Evolutionary conservation across 2,888 invertebrate genomes (phyloP).

Genomic region (Lasioglossum lativentre): DNA sequence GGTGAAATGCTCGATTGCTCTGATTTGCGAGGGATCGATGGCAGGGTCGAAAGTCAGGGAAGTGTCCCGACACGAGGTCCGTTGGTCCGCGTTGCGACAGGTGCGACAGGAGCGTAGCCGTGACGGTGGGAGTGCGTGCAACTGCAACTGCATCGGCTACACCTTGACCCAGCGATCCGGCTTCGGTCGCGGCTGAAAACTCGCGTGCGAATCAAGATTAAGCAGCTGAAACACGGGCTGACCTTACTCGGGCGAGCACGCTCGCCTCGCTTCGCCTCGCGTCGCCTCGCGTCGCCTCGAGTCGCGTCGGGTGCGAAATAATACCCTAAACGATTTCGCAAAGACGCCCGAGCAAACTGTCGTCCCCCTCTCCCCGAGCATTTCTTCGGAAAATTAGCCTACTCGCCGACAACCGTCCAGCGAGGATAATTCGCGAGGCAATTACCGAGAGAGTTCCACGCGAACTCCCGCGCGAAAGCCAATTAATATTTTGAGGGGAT

Average conservation of each 20-base stretch:
- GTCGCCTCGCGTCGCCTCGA: neutral
- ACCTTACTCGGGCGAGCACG: conserved; percentile 76
- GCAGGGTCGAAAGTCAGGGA: neutral
- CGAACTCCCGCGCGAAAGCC: neutral
- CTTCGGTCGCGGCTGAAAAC: conserved; percentile 74
- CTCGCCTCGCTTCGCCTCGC: conserved; percentile 20
- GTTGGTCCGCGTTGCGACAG: conserved; percentile 12
- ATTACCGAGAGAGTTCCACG: neutral
- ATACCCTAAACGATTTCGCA: neutral
- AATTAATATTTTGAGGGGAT: neutral
- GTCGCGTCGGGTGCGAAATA: conserved; percentile 52
- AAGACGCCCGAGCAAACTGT: neutral
- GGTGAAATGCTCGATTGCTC: neutral
- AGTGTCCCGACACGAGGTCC: conserved; percentile 9
- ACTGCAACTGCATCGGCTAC: conserved; percentile 62
- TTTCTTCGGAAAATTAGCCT: neutral
- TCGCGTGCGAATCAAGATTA: conserved; percentile 84
- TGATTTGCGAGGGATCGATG: neutral
- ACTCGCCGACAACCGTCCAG: neutral
- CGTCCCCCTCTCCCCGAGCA: neutral
- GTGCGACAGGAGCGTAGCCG: conserved; percentile 20
- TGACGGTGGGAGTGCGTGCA: conserved; percentile 68
- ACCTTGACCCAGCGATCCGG: conserved; percentile 82
- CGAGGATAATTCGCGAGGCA: neutral
- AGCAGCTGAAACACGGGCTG: conserved; percentile 74